Evolutionary conservation across 2,797 vertebrate species (phyloP).

Genomic region (Meriones psammophilus): DNA sequence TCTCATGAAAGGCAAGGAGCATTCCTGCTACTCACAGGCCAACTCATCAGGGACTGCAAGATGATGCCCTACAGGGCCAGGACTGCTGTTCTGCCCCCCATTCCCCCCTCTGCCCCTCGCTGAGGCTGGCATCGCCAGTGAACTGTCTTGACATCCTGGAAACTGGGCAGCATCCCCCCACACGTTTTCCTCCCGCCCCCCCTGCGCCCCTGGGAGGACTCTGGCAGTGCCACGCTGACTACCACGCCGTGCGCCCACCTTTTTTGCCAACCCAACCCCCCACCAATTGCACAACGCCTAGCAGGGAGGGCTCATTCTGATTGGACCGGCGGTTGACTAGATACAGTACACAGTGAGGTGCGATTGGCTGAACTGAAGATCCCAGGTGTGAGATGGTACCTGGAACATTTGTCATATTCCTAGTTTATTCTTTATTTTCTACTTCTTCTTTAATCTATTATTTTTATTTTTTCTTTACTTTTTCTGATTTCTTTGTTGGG

Average conservation of each 20-base stretch:
- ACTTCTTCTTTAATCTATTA: conserved; percentile 70
- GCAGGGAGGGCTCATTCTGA: conserved; percentile 92
- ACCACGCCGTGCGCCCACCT: conserved; percentile 86
- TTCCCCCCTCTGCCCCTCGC: conserved; percentile 84
- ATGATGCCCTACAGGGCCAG: conserved; percentile 83
- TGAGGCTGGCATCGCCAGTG: conserved; percentile 80
- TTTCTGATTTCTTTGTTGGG: conserved; percentile 89
- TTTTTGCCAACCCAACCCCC: conserved; percentile 88
- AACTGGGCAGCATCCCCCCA: conserved; percentile 82
- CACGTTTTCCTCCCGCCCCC: conserved; percentile 84
- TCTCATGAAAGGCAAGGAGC: conserved; percentile 75
- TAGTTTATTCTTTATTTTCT: conserved; percentile 83
- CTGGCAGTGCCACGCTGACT: conserved; percentile 84
- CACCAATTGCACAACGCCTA: conserved; percentile 90
- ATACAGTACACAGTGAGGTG: conserved; percentile 97
- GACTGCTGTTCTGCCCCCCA: conserved; percentile 83
- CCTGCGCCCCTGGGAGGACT: conserved; percentile 85
- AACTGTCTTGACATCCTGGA: conserved; percentile 83
- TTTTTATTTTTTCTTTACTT: conserved; percentile 86
- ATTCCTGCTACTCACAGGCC: conserved; percentile 76
- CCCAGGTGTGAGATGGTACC: conserved; percentile 97
- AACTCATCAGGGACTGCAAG: conserved; percentile 84
- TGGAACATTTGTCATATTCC: conserved; percentile 93
- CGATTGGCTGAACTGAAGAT: conserved; percentile 97
- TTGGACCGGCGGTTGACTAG: conserved; percentile 98